Evolutionary conservation across 2,113 vertebrate species (phyloP).

Genomic region (Australoheros scitulus): DNA sequence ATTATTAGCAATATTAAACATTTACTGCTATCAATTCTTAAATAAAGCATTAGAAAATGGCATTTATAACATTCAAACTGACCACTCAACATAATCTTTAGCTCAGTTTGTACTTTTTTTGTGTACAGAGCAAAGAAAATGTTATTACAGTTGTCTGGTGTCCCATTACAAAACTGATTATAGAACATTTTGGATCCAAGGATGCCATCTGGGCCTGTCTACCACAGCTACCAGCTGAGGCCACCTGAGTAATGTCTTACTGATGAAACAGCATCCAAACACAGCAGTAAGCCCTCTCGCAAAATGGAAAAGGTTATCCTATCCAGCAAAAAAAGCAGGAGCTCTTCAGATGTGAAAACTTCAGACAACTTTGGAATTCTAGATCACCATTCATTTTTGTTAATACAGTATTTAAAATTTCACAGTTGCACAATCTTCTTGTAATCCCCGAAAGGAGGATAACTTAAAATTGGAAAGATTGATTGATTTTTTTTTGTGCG

Average conservation of each 20-base stretch:
- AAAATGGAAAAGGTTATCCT: neutral
- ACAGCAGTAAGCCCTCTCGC: neutral
- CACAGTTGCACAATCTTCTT: neutral
- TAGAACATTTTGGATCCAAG: constrained; percentile 1
- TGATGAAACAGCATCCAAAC: neutral
- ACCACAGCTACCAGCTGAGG: constrained; percentile 27
- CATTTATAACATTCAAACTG: neutral
- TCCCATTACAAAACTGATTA: constrained; percentile 17
- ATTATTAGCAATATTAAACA: neutral
- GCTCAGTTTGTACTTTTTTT: neutral
- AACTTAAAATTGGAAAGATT: neutral
- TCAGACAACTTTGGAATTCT: no score
- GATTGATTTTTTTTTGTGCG: neutral
- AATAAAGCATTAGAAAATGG: neutral
- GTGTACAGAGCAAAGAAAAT: constrained; percentile 1
- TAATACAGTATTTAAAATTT: no score
- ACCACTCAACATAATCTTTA: neutral
- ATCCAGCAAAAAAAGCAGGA: neutral
- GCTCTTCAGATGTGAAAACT: neutral
- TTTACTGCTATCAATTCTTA: neutral
- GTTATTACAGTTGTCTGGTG: constrained; percentile 1
- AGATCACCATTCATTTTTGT: no score
- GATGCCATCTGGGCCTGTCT: constrained; percentile 37
- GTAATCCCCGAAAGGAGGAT: neutral
- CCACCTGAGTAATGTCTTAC: neutral